A percentile compares a stretch with the other conserved stretches of the same genome.
Evolutionary conservation across 2,888 invertebrate genomes (phyloP).

Genomic region (Brachyopa scutellaris): DNA sequence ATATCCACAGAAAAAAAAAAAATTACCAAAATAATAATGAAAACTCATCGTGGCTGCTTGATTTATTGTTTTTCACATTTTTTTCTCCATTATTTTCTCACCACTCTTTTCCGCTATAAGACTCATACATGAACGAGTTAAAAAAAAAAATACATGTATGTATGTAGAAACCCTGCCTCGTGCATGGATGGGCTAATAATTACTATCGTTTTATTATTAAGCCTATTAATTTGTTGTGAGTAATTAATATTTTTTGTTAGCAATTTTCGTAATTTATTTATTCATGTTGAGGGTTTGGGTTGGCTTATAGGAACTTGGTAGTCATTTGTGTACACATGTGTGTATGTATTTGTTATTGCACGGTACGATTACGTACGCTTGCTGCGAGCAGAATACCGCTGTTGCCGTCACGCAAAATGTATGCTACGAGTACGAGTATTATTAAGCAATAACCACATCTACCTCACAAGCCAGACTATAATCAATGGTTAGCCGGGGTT

Average conservation of each 20-base stretch:
- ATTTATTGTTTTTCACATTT: conserved; percentile 54
- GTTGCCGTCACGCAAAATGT: conserved; percentile 1
- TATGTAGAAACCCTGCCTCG: conserved; percentile 30
- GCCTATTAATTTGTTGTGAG: conserved; percentile 70
- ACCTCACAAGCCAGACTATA: conserved; percentile 12
- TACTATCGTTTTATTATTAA: conserved; percentile 71
- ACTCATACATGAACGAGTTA: no score
- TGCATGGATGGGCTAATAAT: conserved; percentile 51
- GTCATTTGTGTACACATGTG: no score
- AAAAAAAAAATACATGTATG: neutral
- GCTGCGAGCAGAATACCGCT: neutral
- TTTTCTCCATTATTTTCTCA: conserved; percentile 29
- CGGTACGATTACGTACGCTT: conserved; percentile 25
- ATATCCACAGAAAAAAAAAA: conserved; percentile 18
- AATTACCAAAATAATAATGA: neutral
- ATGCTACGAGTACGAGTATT: neutral
- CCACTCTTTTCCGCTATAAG: conserved; percentile 2
- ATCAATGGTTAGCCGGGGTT: conserved; percentile 33
- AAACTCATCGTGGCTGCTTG: conserved; percentile 51
- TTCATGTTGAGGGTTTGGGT: neutral
- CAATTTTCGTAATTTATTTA: conserved; percentile 32
- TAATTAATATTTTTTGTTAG: conserved; percentile 62
- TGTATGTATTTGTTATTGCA: neutral
- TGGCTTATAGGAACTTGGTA: neutral
- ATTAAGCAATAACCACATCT: conserved; percentile 38